These are phyloP conservation scores for Oreochromis spilurus DNA, from an alignment of 2,113 vertebrate genomes.

Conservation along the genomic window DNA sequence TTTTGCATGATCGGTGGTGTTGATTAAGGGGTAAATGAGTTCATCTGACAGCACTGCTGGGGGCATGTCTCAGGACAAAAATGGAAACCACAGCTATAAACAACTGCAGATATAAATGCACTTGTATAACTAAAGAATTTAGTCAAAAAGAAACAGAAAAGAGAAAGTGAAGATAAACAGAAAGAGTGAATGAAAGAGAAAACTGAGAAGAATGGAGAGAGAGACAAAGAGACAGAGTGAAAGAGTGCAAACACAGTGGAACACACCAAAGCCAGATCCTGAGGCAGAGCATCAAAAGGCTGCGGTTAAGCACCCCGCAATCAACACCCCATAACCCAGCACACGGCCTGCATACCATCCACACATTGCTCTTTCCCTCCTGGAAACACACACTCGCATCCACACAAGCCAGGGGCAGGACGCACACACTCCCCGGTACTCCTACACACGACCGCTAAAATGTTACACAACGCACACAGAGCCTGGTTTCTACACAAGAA, in stretches of 20 bases:
- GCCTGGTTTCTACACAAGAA: constrained; percentile 13
- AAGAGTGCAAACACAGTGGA: constrained; percentile 36
- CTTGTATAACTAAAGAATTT: background rate
- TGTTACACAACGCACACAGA: constrained; percentile 33
- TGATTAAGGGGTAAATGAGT: background rate
- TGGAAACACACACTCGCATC: constrained; percentile 18
- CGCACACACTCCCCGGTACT: background rate
- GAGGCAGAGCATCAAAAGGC: constrained; percentile 59
- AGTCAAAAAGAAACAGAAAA: background rate
- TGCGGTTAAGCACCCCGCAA: constrained; percentile 59
- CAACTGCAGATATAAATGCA: background rate
- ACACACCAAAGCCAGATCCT: constrained; percentile 44
- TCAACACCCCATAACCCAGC: constrained; percentile 72
- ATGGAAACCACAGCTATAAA: background rate
- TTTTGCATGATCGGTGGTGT: background rate
- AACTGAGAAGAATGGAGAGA: background rate
- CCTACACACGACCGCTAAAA: constrained; percentile 32
- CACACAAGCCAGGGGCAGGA: background rate
- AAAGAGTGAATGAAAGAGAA: background rate
- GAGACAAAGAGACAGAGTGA: background rate
- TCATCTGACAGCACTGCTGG: background rate
- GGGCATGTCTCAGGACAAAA: background rate
- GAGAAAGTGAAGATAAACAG: background rate
- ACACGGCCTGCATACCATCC: constrained; percentile 54
- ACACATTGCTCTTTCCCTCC: constrained; percentile 28